Evolutionary conservation across 2,888 invertebrate genomes (phyloP), one percentile per base, ranked within the genome.

Genomic region (Ernsta delagoae): DNA sequence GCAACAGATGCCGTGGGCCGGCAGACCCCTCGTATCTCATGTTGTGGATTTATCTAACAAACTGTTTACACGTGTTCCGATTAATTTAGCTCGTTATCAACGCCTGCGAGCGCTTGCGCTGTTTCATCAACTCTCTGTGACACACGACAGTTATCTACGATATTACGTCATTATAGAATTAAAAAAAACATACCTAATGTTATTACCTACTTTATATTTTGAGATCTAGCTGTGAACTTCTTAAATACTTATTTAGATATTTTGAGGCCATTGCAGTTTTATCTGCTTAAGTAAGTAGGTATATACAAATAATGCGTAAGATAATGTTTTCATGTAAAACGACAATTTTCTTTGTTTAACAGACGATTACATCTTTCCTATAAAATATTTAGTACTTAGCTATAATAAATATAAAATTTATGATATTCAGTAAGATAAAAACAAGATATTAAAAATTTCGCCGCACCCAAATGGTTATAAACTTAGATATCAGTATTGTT

Each of bases 41-140:
- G 68, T 71, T 73, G 78, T 77, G 81, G 79, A 79, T 82, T 88
- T 88, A 90, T 89, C 88, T 86, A 85, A 86, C 84, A 85, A 80
- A 85, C 85, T 88, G 89, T 85, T 86, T 85, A 88, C 91, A 91
- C 88, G 90, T 91, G 91, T 87, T 84, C 75, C 78, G 80, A 87
- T 90, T 87, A 89, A 89, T 89, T 87, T 79, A 82, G 78, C 81
- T 83, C 77, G 83, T 88, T 90, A 90, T 89, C 88, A 86, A 79
- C 75, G 78, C 77, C 79, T 82, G 79, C 83, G 80, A 80, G 81
- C 79, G 81, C 53, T 53, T 53, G 53, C 77, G 79, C 82, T 79
- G 75, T 84, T 84, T 82, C 80, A 84, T 86, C 78, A 84, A 79
- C 81, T 86, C 53, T 24, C 81, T 81, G 83, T 86, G 84, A 83